Percentiles rank a stretch among this genome's conserved stretches.
phyloP scores from a whole-genome alignment of 2,113 vertebrate species.

The Alosa alosa region DNA sequence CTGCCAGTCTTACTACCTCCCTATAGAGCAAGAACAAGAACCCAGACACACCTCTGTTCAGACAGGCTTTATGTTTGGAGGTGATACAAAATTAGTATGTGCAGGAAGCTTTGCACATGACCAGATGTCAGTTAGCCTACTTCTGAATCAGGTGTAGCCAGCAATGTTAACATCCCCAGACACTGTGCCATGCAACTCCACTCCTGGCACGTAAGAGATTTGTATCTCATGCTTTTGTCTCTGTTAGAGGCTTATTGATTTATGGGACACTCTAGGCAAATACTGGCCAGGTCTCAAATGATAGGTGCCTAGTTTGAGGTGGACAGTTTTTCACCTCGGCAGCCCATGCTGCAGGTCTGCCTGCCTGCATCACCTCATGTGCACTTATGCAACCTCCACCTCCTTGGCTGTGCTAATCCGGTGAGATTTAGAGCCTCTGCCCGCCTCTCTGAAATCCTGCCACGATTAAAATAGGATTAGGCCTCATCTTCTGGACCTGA shows the following conservation, averaged over 20 bases:
- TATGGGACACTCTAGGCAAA: too few species aligned
- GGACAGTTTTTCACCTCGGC: background rate
- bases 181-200: too few species aligned
- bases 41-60: too few species aligned
- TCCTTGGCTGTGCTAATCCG: slow-evolving; percentile 41
- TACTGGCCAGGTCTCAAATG: too few species aligned
- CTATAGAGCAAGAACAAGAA: too few species aligned
- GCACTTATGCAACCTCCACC: slow-evolving; percentile 39
- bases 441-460: slow-evolving; percentile 48
- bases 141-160: background rate
- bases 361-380: slow-evolving; percentile 38
- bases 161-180: background rate
- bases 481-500: slow-evolving; percentile 39
- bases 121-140: background rate
- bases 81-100: background rate
- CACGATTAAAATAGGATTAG: slow-evolving; percentile 51
- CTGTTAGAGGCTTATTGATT: too few species aligned
- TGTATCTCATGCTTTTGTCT: too few species aligned
- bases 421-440: slow-evolving; percentile 48
- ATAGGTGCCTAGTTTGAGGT: slow-evolving; percentile 6
- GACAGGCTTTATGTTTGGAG: too few species aligned
- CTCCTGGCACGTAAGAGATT: too few species aligned
- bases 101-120: background rate
- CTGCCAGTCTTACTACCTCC: too few species aligned
- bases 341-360: background rate